Percentiles rank a stretch among this genome's conserved stretches.
These are phyloP conservation scores for Ectropis crepuscularia DNA, from an alignment of 2,888 invertebrate species.

Conservation along the genomic window DNA sequence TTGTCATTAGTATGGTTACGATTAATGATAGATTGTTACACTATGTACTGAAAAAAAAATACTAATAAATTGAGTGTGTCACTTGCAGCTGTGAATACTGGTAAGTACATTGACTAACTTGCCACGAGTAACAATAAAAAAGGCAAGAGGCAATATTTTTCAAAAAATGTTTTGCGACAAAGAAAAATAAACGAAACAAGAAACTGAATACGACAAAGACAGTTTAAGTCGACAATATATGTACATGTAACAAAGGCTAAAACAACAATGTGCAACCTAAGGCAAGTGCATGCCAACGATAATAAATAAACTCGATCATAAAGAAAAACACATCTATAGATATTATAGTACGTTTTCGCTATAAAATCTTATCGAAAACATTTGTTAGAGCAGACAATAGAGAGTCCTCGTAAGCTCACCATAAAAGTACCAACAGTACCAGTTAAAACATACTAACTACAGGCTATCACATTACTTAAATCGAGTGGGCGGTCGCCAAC, in stretches of 20 bases:
- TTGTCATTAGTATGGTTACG: too few relatives aligned
- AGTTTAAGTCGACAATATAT: slow-evolving; percentile 4
- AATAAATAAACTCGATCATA: slow-evolving; percentile 10
- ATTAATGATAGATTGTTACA: too few relatives aligned
- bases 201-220: not conserved
- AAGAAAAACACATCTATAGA: slow-evolving; percentile 7
- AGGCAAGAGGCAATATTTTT: too few relatives aligned
- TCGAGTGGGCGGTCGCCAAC: slow-evolving; percentile 65
- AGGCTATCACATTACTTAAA: slow-evolving; percentile 55
- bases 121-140: too few relatives aligned
- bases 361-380: slow-evolving; percentile 38
- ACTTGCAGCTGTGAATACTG: too few relatives aligned
- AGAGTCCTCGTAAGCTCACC: slow-evolving; percentile 38
- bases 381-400: slow-evolving; percentile 40
- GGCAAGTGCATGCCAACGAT: slow-evolving; percentile 16
- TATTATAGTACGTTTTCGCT: slow-evolving; percentile 19
- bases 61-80: too few relatives aligned
- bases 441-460: slow-evolving; percentile 32
- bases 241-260: not conserved
- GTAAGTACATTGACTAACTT: too few relatives aligned
- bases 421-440: slow-evolving; percentile 31
- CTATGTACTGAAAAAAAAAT: too few relatives aligned
- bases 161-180: not conserved
- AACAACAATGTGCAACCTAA: slow-evolving; percentile 7
- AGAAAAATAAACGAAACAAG: not conserved